These are phyloP conservation scores for Trichechus manatus DNA, from an alignment of 2,113 vertebrate genomes.

Conservation along the genomic window DNA sequence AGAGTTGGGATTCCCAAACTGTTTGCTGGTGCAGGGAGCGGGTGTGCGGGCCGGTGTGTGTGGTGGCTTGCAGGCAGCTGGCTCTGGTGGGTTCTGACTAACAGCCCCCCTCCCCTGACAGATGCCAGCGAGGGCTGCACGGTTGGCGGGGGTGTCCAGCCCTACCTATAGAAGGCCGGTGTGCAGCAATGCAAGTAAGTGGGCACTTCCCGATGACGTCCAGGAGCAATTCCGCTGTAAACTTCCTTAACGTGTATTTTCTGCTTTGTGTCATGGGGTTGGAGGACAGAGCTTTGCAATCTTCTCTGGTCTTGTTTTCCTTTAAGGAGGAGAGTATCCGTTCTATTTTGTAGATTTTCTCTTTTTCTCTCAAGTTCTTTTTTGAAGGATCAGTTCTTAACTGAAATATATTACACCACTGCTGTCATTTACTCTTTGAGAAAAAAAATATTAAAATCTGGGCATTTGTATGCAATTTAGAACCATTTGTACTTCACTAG, in stretches of 20 bases:
- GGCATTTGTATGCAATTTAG: not conserved
- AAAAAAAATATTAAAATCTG: not conserved
- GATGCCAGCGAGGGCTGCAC: slow-evolving; percentile 92
- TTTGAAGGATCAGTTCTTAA: not conserved
- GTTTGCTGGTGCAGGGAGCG: not conserved
- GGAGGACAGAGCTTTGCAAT: slow-evolving; percentile 56
- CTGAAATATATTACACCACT: not conserved
- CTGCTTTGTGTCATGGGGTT: slow-evolving; percentile 76
- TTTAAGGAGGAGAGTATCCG: not conserved
- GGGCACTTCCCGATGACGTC: slow-evolving; percentile 61
- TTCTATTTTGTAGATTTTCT: not conserved
- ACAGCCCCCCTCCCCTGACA: slow-evolving; percentile 92
- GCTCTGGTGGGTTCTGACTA: slow-evolving; percentile 89
- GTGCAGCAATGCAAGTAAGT: slow-evolving; percentile 90
- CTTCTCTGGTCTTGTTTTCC: not conserved
- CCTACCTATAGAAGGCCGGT: slow-evolving; percentile 93
- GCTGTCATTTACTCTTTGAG: not conserved
- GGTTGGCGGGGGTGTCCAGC: slow-evolving; percentile 88
- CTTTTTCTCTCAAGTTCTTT: not conserved
- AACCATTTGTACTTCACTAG: not conserved
- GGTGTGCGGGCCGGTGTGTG: slow-evolving; percentile 66
- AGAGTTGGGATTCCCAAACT: not conserved
- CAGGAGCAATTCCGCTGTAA: slow-evolving; percentile 35
- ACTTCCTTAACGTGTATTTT: slow-evolving; percentile 74
- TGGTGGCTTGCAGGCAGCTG: slow-evolving; percentile 84